Evolutionary conservation across 53 echinoderm and acorn worm species (phyloP).

Genomic region (Antedon mediterranea): DNA sequence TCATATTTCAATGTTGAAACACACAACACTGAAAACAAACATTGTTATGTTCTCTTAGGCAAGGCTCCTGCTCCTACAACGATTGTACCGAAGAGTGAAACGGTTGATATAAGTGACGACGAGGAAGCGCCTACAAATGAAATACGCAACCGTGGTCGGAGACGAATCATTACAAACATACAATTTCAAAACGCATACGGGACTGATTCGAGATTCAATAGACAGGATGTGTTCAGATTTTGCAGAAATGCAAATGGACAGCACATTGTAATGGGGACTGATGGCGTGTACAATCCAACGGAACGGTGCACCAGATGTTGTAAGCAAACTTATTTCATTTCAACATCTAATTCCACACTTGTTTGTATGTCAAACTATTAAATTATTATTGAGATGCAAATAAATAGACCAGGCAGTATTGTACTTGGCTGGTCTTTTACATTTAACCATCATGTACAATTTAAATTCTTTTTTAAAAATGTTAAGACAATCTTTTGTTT

Average conservation of each 20-base stretch:
- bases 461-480: too few species aligned
- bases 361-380: too few species aligned
- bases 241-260: not conserved
- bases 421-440: too few species aligned
- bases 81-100: not conserved
- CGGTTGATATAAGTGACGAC: not conserved
- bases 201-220: not conserved
- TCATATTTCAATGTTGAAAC: too few species aligned
- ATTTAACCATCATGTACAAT: too few species aligned
- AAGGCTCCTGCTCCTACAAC: not conserved
- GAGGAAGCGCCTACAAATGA: not conserved
- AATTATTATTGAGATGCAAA: too few species aligned
- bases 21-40: too few species aligned
- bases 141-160: too few species aligned
- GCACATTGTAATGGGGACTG: not conserved
- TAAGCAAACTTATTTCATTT: not conserved
- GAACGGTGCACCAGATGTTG: not conserved
- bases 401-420: too few species aligned
- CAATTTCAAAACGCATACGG: not conserved
- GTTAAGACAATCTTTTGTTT: too few species aligned
- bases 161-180: too few species aligned
- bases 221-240: not conserved
- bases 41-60: not conserved
- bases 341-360: too few species aligned
- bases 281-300: not conserved